These are phyloP conservation scores for Plagiodera versicolora DNA, from an alignment of 2,888 invertebrate genomes.

Conservation along the genomic window DNA sequence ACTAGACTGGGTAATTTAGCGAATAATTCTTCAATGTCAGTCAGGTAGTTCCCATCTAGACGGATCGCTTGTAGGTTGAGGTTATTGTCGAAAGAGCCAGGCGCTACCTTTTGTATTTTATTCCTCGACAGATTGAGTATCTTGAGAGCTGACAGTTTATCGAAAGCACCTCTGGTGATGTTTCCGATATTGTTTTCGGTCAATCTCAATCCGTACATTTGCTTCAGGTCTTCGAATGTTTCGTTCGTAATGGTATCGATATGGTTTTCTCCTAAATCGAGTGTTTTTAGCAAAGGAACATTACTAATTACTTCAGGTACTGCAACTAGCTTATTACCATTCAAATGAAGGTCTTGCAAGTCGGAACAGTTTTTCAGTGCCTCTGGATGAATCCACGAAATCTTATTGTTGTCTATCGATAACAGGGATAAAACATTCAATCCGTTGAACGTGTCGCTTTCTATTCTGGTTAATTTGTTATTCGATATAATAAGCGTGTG, in stretches of 20 bases:
- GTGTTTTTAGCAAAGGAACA: conserved; percentile 74
- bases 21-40: conserved; percentile 77
- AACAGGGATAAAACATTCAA: conserved; percentile 74
- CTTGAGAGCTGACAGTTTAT: conserved; percentile 75
- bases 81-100: conserved; percentile 77
- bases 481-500: conserved; percentile 81
- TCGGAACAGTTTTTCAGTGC: conserved; percentile 78
- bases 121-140: conserved; percentile 83
- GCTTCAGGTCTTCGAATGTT: conserved; percentile 78
- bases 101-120: conserved; percentile 76
- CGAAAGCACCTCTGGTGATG: conserved; percentile 77
- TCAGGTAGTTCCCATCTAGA: conserved; percentile 79
- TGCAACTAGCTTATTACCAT: conserved; percentile 75
- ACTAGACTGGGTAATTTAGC: conserved; percentile 78
- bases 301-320: conserved; percentile 75
- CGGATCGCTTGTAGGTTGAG: conserved; percentile 78
- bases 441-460: conserved; percentile 75
- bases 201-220: conserved; percentile 78
- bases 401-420: conserved; percentile 78
- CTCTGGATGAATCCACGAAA: conserved; percentile 73
- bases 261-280: conserved; percentile 85
- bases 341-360: conserved; percentile 79
- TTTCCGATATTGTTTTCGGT: conserved; percentile 84
- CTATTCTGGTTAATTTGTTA: conserved; percentile 75
- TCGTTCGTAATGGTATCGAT: conserved; percentile 76